A percentile compares a stretch with the other conserved stretches of the same genome.
These are phyloP conservation scores for Cataglyphis livida DNA, from an alignment of 2,888 invertebrate species.

Conservation along the genomic window DNA sequence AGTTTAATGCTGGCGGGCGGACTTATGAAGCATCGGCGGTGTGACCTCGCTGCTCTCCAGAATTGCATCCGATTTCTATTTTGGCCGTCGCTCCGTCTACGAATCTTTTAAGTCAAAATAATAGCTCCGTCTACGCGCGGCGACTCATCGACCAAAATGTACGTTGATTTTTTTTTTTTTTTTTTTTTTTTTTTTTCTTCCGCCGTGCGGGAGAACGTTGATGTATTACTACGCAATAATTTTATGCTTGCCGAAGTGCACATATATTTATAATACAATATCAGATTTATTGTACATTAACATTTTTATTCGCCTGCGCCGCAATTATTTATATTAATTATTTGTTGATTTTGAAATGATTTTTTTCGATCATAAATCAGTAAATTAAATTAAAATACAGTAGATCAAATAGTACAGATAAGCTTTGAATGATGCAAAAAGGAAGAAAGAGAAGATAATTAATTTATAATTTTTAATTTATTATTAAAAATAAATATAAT, in stretches of 20 bases:
- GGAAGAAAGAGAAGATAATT: neutral
- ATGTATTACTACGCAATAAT: neutral
- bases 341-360: neutral
- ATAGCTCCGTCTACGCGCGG: conserved; percentile 48
- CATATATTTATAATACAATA: neutral
- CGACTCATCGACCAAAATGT: conserved; percentile 69
- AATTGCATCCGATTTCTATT: conserved; percentile 67
- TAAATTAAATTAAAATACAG: conserved; percentile 12
- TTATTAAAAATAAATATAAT: neutral
- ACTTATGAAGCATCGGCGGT: conserved; percentile 62
- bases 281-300: conserved; percentile 16
- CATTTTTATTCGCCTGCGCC: neutral
- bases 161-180: conserved; percentile 18
- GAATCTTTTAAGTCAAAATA: conserved; percentile 61
- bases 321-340: neutral
- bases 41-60: conserved; percentile 68
- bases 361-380: neutral
- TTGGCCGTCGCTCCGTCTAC: conserved; percentile 52
- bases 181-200: neutral
- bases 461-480: neutral
- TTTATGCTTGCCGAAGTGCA: neutral
- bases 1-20: conserved; percentile 50
- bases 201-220: neutral
- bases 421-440: neutral
- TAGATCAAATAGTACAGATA: neutral